Base-by-base conservation (phyloP, 2,113 vertebrate species). In the Pipa parva region DNA sequence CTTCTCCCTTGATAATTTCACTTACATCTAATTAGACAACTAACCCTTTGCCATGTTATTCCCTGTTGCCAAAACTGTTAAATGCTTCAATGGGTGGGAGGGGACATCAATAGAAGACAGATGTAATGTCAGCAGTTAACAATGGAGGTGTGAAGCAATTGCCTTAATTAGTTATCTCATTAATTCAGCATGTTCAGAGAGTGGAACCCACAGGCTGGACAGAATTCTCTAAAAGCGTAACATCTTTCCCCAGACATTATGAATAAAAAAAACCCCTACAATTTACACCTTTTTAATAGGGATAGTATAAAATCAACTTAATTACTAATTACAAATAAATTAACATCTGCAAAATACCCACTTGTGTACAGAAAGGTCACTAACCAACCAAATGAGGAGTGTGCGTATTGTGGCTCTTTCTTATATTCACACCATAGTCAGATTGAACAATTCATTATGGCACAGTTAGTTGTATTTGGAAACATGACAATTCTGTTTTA, bases 131-230 rank as follows among this genome's bases (percentile, higher is more conserved):
- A 83, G 59, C 73, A 74, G 83, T 83, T 88, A 84, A 88, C 84
- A 88, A 88, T 80, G 80, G 84, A 88, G 79, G 89, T 91, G 91
- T 87, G 85, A 90, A 90, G 80, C 84, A 82, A 85, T 79, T 83
- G 81, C 77, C 76, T 49, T 83, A 84, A 91, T 90, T 89, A 91
- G 72, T 74, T 79, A 79, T 81, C 87, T 90, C 87, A 90, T 89
- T 89, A 90, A 87, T 82, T 81, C 63, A 67, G 71, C 72, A 73
- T 81, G 76, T 80, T 80, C 68, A 51, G 46, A 33, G 24, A 37
- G 31, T n/a, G 13, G 2, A 12, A 28, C n/a, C n/a, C n/a, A 73
- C 64, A 73, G 74, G 73, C 71, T 79, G 78, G 76, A 73, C 63
- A 61, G 18, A 75, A 74, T 72, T 78, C 68, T 77, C 76, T 59